Evolutionary conservation across 2,888 invertebrate species (phyloP).

Genomic region (Diarsia dahlii): DNA sequence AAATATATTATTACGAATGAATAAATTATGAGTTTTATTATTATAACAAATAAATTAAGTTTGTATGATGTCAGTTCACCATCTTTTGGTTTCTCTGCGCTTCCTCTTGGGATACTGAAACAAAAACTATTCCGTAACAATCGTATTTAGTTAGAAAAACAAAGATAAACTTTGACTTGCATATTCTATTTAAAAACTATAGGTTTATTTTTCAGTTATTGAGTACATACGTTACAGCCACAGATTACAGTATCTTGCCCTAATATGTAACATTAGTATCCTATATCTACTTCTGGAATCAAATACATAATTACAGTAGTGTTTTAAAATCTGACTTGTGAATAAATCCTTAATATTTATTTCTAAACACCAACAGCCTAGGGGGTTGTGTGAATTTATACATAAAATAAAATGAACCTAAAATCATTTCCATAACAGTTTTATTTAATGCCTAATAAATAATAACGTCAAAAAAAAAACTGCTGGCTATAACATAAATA

Average conservation of each 20-base stretch:
- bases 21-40: conserved; percentile 31
- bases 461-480: background rate
- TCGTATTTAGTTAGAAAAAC: conserved; percentile 9
- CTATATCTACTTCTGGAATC: background rate
- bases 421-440: background rate
- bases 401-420: background rate
- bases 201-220: background rate
- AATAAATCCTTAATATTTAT: background rate
- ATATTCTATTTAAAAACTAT: background rate
- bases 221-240: conserved; percentile 1
- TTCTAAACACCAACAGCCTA: background rate
- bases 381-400: background rate
- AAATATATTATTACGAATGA: conserved; percentile 50
- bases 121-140: conserved; percentile 69
- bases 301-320: background rate
- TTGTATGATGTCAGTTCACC: conserved; percentile 20
- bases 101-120: conserved; percentile 85
- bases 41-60: conserved; percentile 23
- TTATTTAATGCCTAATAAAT: background rate
- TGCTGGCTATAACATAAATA: conserved; percentile 12
- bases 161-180: conserved; percentile 53
- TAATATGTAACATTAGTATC: background rate
- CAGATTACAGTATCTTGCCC: background rate
- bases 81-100: conserved; percentile 66
- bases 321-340: background rate